Evolutionary conservation across 2,888 invertebrate species (phyloP).

Genomic region (Pterobdella sp.): DNA sequence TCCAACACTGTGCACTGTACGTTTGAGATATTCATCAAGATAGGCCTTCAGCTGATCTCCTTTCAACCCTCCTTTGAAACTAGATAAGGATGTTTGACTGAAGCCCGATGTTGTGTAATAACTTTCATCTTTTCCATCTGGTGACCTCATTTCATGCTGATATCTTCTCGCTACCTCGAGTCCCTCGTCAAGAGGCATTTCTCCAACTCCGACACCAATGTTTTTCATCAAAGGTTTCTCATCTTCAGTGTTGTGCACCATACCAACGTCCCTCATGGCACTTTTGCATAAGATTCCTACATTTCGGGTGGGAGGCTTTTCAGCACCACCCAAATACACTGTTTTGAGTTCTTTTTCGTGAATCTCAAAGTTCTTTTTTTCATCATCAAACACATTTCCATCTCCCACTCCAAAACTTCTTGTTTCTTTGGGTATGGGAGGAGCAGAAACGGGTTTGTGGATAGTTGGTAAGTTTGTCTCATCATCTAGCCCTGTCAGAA

Average conservation of each 20-base stretch:
- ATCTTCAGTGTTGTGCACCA: conserved; percentile 44
- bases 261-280: conserved; percentile 39
- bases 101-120: conserved; percentile 27
- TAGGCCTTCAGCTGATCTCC: conserved; percentile 35
- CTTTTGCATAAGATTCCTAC: conserved; percentile 44
- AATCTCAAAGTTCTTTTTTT: conserved; percentile 40
- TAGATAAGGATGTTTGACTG: conserved; percentile 33
- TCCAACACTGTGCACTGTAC: conserved; percentile 44
- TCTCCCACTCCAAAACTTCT: conserved; percentile 60
- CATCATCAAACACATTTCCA: conserved; percentile 49
- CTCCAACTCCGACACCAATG: conserved; percentile 47
- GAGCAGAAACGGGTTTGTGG: conserved; percentile 3
- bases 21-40: conserved; percentile 44
- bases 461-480: conserved; percentile 6
- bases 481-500: conserved; percentile 33
- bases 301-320: conserved; percentile 44
- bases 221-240: conserved; percentile 44
- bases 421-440: conserved; percentile 44
- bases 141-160: neutral
- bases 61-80: conserved; percentile 37
- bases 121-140: conserved; percentile 25
- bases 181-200: conserved; percentile 34
- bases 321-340: conserved; percentile 44
- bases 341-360: conserved; percentile 50
- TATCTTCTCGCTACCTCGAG: neutral